A percentile compares a stretch with the other conserved stretches of the same genome.
These are phyloP conservation scores for Leptocoma aspasia DNA, from an alignment of 2,113 vertebrate genomes.

Conservation along the genomic window DNA sequence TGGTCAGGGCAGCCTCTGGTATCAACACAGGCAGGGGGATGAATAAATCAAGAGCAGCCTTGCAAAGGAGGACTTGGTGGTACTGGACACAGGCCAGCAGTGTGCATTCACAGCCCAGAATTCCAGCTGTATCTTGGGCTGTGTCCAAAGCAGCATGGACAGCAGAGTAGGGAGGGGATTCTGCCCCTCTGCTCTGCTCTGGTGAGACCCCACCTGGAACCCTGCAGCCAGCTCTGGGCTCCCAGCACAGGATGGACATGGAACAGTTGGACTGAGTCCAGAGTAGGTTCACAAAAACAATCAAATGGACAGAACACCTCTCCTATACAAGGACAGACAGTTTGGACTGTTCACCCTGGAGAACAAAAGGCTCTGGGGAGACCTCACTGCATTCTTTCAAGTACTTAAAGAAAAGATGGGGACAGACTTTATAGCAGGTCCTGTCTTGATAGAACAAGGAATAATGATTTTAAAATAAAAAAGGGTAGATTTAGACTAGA, in stretches of 20 bases:
- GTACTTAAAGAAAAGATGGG: neutral
- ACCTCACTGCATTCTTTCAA: neutral
- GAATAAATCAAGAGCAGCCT: neutral
- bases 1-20: neutral
- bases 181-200: neutral
- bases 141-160: rapidly evolving
- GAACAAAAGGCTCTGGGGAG: neutral
- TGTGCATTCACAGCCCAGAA: neutral
- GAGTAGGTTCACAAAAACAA: neutral
- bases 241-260: neutral
- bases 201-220: neutral
- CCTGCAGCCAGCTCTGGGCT: neutral
- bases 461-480: neutral
- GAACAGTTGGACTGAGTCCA: neutral
- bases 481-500: neutral
- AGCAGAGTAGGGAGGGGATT: neutral
- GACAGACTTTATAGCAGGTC: neutral
- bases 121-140: neutral
- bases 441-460: neutral
- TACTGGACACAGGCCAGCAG: neutral
- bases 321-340: neutral
- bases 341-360: neutral
- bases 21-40: neutral
- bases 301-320: neutral
- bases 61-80: neutral